Base-by-base conservation (phyloP, 1,140 invertebrate genomes). In the Drosophila neocordata region DNA sequence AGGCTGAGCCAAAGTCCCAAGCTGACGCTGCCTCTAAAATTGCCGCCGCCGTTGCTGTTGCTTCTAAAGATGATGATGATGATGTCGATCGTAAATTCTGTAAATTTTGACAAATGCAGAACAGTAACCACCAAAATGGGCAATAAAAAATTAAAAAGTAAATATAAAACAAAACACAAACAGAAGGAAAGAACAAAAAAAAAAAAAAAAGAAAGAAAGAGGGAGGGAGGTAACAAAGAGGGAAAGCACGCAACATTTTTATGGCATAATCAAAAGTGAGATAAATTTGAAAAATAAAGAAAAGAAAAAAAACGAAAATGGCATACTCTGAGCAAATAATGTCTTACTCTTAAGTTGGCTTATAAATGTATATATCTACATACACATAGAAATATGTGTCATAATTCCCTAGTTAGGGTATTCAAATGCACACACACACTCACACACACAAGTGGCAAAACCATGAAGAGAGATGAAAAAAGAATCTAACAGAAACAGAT, bases 101-200 rank as follows among this genome's bases (percentile, higher is more conserved):
- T 70, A 77, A 88, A 88, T 87, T 87, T 87, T 83, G 83, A 87
- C 83, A 87, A 87, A 87, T 87, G 66, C 63, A 67, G 72, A 87
- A 88, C 82, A 82, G 79, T 84, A 70, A 76, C 68, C 75, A 71
- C 58, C 76, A 76, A 69, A 77, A 88, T 79, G 83, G 79, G 84
- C 75, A 79, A 79, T 87, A 87, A 87, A 87, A 87, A 87, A 88
- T 87, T 87, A 88, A 79, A 88, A 88, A 88, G 68, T 71, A 77
- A 77, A 77, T 77, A 77, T 75, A 68, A 38, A 58, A 67, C 56
- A 58, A 15, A 11, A 20, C 41, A 48, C 66, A 77, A 73, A 76
- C 27, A 31, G 6, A 31, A 31, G 27, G 27, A 31, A 55, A 70
- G 78, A 67, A 61, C 15, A 20, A 18, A 18, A 11, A 18, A 11